phyloP scores from a whole-genome alignment of 2,797 vertebrate genomes.

The Pantherophis alleghaniensis region DNA sequence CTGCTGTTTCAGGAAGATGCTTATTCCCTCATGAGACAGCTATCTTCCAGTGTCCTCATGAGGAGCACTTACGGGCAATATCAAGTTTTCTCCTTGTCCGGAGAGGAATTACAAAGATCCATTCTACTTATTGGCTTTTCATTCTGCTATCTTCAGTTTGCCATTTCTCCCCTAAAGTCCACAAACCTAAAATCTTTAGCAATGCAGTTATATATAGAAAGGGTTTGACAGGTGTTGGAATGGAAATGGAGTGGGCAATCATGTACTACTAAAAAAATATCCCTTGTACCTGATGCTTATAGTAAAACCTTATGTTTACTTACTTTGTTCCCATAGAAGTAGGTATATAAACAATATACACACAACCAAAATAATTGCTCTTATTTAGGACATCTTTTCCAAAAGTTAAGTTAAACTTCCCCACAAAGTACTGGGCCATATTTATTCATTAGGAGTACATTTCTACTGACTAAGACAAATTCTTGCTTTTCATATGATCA shows the following conservation, averaged over 20 bases:
- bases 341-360: neutral
- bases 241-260: neutral
- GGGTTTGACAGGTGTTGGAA: conserved; percentile 25
- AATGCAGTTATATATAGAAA: conserved; percentile 51
- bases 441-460: neutral
- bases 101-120: neutral
- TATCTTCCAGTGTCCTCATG: neutral
- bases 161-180: neutral
- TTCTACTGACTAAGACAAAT: neutral
- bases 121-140: neutral
- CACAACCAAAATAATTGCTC: neutral
- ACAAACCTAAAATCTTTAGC: conserved; percentile 37
- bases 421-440: neutral
- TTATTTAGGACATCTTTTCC: neutral
- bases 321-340: neutral
- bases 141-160: neutral
- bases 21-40: neutral
- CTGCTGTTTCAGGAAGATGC: neutral
- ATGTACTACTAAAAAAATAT: neutral
- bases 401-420: neutral
- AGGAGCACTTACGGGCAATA: neutral
- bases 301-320: neutral
- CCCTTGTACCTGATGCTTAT: neutral
- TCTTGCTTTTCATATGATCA: neutral
- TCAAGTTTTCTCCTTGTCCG: neutral